These are phyloP conservation scores for Brachionus paranguensis DNA, from an alignment of 1,140 invertebrate species.

Conservation along the genomic window DNA sequence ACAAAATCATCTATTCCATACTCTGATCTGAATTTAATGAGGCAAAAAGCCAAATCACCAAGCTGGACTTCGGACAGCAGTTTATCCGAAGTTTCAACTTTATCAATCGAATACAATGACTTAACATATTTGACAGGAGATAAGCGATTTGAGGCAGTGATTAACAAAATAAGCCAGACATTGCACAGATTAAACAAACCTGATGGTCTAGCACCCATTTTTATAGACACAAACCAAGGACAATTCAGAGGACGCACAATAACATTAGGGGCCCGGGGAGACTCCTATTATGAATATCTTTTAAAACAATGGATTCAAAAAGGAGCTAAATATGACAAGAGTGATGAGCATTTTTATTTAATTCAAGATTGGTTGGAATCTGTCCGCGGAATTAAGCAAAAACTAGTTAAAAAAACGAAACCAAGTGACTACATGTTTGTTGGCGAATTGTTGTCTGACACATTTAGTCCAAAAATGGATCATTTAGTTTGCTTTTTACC, in stretches of 20 bases:
- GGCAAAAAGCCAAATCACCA: not conserved
- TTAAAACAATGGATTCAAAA: constrained; percentile 69
- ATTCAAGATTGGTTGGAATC: constrained; percentile 16
- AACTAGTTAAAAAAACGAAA: not conserved
- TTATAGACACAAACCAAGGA: constrained; percentile 41
- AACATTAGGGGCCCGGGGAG: constrained; percentile 90
- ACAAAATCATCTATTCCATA: constrained; percentile 30
- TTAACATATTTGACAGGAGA: constrained; percentile 88
- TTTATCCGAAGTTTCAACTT: constrained; percentile 89
- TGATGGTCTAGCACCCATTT: constrained; percentile 35
- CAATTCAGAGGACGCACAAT: constrained; percentile 70
- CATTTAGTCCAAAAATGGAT: constrained; percentile 90
- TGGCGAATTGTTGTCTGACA: constrained; percentile 70
- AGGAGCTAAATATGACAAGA: constrained; percentile 14
- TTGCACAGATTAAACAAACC: constrained; percentile 26
- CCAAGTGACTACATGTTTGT: not conserved
- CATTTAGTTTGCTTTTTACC: constrained; percentile 93
- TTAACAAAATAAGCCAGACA: not conserved
- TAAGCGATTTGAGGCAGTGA: constrained; percentile 65
- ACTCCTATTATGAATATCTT: constrained; percentile 97
- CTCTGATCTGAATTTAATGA: constrained; percentile 34
- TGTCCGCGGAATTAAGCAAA: not conserved
- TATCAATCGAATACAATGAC: constrained; percentile 95
- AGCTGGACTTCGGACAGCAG: constrained; percentile 52
- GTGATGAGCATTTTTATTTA: not conserved